These are phyloP conservation scores for Caretta caretta DNA, from an alignment of 2,113 vertebrate genomes.

Conservation along the genomic window DNA sequence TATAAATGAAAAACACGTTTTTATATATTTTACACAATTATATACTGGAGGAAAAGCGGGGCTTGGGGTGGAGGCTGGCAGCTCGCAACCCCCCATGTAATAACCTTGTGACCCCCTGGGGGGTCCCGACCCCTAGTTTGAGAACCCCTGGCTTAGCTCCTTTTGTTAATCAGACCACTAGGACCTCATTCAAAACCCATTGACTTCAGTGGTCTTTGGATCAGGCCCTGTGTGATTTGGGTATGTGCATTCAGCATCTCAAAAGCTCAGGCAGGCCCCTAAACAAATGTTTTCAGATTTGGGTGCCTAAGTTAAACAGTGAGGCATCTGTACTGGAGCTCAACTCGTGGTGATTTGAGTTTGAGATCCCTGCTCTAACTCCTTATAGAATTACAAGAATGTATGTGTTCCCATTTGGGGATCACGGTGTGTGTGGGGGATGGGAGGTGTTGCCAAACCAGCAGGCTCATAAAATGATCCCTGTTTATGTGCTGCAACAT, in stretches of 20 bases:
- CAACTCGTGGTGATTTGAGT: background rate
- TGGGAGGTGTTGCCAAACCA: background rate
- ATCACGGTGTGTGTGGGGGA: background rate
- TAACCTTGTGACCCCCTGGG: no score
- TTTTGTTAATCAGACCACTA: background rate
- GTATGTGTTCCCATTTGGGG: accelerated
- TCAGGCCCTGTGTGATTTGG: background rate
- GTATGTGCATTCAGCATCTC: background rate
- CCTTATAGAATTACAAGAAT: background rate
- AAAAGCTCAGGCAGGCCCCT: background rate
- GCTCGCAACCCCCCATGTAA: no score
- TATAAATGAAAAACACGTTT: no score
- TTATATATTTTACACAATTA: no score
- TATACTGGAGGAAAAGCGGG: no score
- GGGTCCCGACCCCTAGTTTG: no score
- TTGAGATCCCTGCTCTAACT: no score
- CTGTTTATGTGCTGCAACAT: background rate
- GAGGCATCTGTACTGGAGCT: background rate
- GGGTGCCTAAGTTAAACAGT: background rate
- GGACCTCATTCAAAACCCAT: background rate
- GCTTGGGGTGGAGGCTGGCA: no score
- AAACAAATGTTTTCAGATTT: background rate
- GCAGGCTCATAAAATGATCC: background rate
- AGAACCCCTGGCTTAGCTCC: background rate
- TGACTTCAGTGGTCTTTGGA: background rate